Base-by-base conservation (phyloP, 2,888 invertebrate species). In the Tenthredo distinguenda region DNA sequence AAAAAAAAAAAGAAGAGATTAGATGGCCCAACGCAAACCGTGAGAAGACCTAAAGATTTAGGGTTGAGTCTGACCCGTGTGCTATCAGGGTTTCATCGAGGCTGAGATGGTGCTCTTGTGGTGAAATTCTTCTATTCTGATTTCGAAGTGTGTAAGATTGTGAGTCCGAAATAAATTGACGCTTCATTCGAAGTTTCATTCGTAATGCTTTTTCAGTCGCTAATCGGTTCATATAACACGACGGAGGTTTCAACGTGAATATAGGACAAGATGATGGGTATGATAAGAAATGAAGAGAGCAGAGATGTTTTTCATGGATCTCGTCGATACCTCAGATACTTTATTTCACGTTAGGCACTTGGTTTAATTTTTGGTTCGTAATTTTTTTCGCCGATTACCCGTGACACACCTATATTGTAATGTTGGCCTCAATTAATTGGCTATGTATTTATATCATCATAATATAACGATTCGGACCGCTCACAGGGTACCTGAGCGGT, bases 21-120 rank as follows among this genome's bases (percentile, higher is more conserved):
- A 43, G 74, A 43, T 43, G 76, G 47, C 21, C 21, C 7, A 71
- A 71, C 71, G 21, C 18, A 40, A 79, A 79, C 34, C 79, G 58
- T 79, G 76, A 76, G 76, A 76, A 76, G 10, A 50, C 12, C 15
- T 5, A 18, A 76, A 76, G 76, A 50, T 43, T 76, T 50, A 26
- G 76, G 76, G 76, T n/a, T 76, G 40, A 76, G n/a, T 50, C 26
- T 76, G 50, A 43, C 40, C 76, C n/a, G 21, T 18, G 31, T 7
- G 76, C 43, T 76, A 76, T 43, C 76, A 76, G 76, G 76, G 31
- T 31, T 76, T 76, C 76, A 76, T 76, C 10, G 1, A 26, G 26
- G 6, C 10, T 43, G 18, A 7, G 47, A 12, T 43, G 76, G 76
- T 76, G 21, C 10, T 50, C 26, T 62, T 26, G 26, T 4, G 62